These are phyloP conservation scores for Corvus hawaiiensis DNA, from an alignment of 2,113 vertebrate species.

Conservation along the genomic window DNA sequence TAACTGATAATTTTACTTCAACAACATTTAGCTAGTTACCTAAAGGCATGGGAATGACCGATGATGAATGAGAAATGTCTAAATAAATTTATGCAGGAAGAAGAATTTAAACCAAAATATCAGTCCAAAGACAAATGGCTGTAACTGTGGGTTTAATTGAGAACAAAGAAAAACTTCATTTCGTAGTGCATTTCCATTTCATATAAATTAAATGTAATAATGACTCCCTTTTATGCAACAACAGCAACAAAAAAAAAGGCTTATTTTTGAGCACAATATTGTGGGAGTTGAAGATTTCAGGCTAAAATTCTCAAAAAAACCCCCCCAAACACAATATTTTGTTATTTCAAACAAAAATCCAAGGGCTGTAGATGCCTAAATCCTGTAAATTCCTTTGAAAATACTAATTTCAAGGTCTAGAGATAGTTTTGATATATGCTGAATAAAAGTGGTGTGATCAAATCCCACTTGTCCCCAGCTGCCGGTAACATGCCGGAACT, in stretches of 20 bases:
- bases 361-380: neutral
- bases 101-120: neutral
- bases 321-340: fast-evolving
- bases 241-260: neutral
- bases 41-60: neutral
- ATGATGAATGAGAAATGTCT: neutral
- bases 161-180: neutral
- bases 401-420: neutral
- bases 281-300: neutral
- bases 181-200: neutral
- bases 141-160: neutral
- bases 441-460: neutral
- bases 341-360: neutral
- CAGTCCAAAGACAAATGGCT: neutral
- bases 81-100: neutral
- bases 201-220: neutral
- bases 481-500: neutral
- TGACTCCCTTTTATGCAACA: neutral
- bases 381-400: neutral
- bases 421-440: neutral
- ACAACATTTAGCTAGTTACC: neutral
- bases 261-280: neutral
- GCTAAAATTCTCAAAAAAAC: neutral
- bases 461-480: neutral
- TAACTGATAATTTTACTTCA: neutral